These are phyloP conservation scores for Bicyclus anynana DNA, from an alignment of 1,140 invertebrate species.

Conservation along the genomic window DNA sequence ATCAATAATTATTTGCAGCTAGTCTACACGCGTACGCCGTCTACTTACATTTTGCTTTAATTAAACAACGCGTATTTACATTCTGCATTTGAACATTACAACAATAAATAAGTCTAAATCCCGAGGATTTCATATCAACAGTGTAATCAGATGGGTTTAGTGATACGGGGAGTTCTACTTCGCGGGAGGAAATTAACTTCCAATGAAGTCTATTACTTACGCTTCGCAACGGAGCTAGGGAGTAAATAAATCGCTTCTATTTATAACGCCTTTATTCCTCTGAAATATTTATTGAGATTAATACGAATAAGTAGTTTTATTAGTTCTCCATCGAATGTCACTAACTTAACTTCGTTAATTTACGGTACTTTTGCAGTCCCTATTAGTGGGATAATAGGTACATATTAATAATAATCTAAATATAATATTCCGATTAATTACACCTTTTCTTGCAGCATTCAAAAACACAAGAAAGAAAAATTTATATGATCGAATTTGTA, in stretches of 20 bases:
- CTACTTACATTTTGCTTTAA: no score
- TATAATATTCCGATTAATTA: no score
- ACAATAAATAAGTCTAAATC: conserved; percentile 15
- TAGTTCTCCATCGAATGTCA: not conserved
- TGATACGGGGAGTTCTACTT: conserved; percentile 18
- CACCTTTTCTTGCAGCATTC: no score
- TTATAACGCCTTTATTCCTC: conserved; percentile 13
- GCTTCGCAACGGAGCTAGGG: conserved; percentile 4
- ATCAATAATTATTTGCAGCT: no score
- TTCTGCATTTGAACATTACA: not conserved
- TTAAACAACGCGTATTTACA: no score
- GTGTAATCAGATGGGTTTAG: conserved; percentile 16
- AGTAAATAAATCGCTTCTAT: conserved; percentile 16
- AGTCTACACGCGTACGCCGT: no score
- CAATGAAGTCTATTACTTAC: conserved; percentile 22
- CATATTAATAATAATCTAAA: no score
- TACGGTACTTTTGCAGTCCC: no score
- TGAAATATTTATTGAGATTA: not conserved
- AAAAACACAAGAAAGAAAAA: no score
- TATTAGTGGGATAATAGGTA: no score
- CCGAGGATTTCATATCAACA: conserved; percentile 21
- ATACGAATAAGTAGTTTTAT: not conserved
- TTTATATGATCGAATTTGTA: no score
- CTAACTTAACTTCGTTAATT: not conserved
- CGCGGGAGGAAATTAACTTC: conserved; percentile 24